phyloP scores from a whole-genome alignment of 2,113 vertebrate genomes.

The Myrmecophaga tridactyla region DNA sequence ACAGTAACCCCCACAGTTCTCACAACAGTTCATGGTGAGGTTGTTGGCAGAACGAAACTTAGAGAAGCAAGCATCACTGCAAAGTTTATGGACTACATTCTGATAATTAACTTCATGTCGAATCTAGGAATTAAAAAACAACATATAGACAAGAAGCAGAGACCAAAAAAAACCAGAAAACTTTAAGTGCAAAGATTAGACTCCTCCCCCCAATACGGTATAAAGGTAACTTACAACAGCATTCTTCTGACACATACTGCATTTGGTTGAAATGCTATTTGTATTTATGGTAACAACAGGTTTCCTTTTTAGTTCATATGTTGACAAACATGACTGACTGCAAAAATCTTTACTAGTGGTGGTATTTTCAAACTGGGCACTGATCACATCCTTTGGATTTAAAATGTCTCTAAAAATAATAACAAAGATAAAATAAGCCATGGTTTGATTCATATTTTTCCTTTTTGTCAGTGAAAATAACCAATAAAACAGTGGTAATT shows the following conservation, averaged over 20 bases:
- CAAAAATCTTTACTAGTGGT: slow-evolving; percentile 93
- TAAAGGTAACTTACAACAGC: slow-evolving; percentile 85
- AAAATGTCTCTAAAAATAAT: slow-evolving; percentile 87
- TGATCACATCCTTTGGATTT: slow-evolving; percentile 93
- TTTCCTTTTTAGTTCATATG: slow-evolving; percentile 89
- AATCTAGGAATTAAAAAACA: slow-evolving; percentile 81
- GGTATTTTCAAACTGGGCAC: slow-evolving; percentile 90
- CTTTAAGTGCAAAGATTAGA: background rate
- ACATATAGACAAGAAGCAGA: background rate
- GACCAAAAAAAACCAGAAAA: background rate
- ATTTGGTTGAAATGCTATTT: slow-evolving; percentile 89
- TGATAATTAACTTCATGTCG: slow-evolving; percentile 95
- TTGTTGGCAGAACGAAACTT: slow-evolving; percentile 94
- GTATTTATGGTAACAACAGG: slow-evolving; percentile 83
- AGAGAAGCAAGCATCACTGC: slow-evolving; percentile 94
- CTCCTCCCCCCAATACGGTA: background rate
- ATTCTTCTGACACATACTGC: slow-evolving; percentile 94
- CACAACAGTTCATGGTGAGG: slow-evolving; percentile 94
- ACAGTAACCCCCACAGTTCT: slow-evolving; percentile 91
- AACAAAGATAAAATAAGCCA: slow-evolving; percentile 61
- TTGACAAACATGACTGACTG: slow-evolving; percentile 91
- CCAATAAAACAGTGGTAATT: slow-evolving; percentile 24
- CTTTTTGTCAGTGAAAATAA: slow-evolving; percentile 13
- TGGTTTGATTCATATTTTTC: background rate
- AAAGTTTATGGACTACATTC: slow-evolving; percentile 92